Evolutionary conservation across 2,888 invertebrate species (phyloP).

Genomic region (Agrotis exclamationis): DNA sequence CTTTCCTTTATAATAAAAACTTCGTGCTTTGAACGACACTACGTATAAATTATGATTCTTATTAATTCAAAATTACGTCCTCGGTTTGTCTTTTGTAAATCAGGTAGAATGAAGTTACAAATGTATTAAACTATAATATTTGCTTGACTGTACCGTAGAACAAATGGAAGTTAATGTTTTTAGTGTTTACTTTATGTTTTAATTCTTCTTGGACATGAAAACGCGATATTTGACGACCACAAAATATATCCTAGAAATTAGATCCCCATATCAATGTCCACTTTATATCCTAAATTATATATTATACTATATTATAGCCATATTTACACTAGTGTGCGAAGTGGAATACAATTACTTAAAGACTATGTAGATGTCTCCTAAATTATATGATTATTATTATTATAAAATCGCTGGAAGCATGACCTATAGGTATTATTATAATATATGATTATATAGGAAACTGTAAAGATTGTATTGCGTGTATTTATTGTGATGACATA

Average conservation of each 20-base stretch:
- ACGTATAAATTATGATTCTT: too few species aligned
- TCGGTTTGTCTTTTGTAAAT: not conserved
- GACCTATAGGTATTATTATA: slow-evolving; percentile 56
- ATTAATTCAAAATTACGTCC: not conserved
- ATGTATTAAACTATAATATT: too few species aligned
- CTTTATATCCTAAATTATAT: slow-evolving; percentile 51
- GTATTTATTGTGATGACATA: slow-evolving; percentile 75
- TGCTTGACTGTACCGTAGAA: too few species aligned
- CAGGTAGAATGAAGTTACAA: not conserved
- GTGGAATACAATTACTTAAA: slow-evolving; percentile 64
- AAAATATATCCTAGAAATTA: slow-evolving; percentile 50
- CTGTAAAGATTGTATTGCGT: slow-evolving; percentile 73
- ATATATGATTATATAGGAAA: slow-evolving; percentile 50
- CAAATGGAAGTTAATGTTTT: too few species aligned
- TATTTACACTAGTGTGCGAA: slow-evolving; percentile 55
- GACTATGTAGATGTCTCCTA: slow-evolving; percentile 58
- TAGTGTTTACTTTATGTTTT: not conserved
- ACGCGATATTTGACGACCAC: slow-evolving; percentile 49
- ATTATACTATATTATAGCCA: slow-evolving; percentile 38
- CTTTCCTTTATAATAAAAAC: not conserved
- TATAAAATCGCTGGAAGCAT: slow-evolving; percentile 59
- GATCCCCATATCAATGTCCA: slow-evolving; percentile 62
- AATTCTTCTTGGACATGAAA: slow-evolving; percentile 27
- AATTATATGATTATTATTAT: slow-evolving; percentile 44
- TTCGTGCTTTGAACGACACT: too few species aligned